Base-by-base conservation (phyloP, 2,113 vertebrate genomes). In the Dinomys branickii region DNA sequence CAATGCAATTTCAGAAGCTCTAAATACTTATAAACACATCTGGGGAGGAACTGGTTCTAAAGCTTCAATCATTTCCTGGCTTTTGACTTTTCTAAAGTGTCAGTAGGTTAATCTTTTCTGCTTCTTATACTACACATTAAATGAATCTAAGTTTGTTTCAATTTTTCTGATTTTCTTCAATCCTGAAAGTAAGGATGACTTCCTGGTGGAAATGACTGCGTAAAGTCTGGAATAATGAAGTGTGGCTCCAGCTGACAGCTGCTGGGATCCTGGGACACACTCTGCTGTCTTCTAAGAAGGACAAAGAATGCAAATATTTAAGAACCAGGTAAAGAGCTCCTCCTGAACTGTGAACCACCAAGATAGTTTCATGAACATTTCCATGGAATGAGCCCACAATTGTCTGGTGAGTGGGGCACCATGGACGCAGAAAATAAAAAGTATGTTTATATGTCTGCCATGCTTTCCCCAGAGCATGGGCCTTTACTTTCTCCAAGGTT, bases 151-250 rank as follows among this genome's bases (percentile, higher is more conserved):
- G 47, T 93, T 83, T 86, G n/a, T 88, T 94, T 93, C 83, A 47
- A 63, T 83, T 93, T 91, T 94, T 67, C 52, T 83, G 63, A 28
- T 94, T 93, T 89, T 92, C 41, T 67, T 59, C 67, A 28, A 84
- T 26, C 17, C 35, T 35, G 81, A 47, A 91, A 94, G n/a, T 54
- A 84, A 50, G 73, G 30, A 30, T 54, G 71, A 44, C 17, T 91
- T 78, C 75, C 83, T 19, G 1, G 54, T 52, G 13, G 28, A 91
- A 69, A 89, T 78, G 50, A 92, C 69, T 65, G 63, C 44, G 59
- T 91, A 69, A 85, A 97, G 24, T 59, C 73, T 93, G 50, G 89
- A 75, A 88, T 75, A 41, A 65, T 89, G 71, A 69, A 90, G 69
- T 80, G 28, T 35, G 26, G 41, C 30, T 91, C 50, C 63, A 85